Base-by-base conservation (phyloP, 2,113 vertebrate species). In the Erinaceus europaeus region DNA sequence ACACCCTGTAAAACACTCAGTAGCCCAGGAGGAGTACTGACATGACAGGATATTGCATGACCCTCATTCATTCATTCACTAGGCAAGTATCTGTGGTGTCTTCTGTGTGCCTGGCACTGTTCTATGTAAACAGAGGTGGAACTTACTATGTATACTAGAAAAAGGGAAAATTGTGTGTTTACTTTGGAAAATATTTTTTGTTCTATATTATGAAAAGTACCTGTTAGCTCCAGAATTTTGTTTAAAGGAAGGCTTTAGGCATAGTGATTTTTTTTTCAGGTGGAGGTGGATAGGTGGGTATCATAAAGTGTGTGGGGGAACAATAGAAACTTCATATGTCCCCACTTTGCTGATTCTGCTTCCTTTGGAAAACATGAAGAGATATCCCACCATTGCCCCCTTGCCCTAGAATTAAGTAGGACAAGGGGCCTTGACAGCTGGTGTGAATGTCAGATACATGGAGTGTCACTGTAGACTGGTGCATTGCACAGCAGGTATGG, bases 401-500 rank as follows among this genome's bases (percentile, higher is more conserved):
- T 25, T 20, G 20, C 23, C 53, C 27, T 7, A 11, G 42, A 14
- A 46, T 59, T 23, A 25, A 23, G 4, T 12, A 20, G 5, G 18
- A 27, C 10, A 8, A 1, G 15, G 44, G 32, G 68, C 29, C 23
- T 4, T 14, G 15, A n/a, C 57, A 52, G 29, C 14, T 27, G 15
- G 50, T 44, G 9, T 13, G n/a, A 40, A n/a, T n/a, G 79, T 27
- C 40, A 25, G 61, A 68, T 34, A n/a, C 2, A 1, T 7, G 23
- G 4, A 3, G 6, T 13, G 27, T 34, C 27, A 20, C 32, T 20
- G 21, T n/a, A 18, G 13, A 20, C 3, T 0, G 11, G 40, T 34
- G 32, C 1, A 0, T 42, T 29, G 40, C 57, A 25, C 0, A 3
- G 21, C 42, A 6, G 29, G 27, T 10, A 3, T 14, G 3, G 20